Conservation (phyloP, 2,888 invertebrate species). For the Corythucha ciliata region DNA sequence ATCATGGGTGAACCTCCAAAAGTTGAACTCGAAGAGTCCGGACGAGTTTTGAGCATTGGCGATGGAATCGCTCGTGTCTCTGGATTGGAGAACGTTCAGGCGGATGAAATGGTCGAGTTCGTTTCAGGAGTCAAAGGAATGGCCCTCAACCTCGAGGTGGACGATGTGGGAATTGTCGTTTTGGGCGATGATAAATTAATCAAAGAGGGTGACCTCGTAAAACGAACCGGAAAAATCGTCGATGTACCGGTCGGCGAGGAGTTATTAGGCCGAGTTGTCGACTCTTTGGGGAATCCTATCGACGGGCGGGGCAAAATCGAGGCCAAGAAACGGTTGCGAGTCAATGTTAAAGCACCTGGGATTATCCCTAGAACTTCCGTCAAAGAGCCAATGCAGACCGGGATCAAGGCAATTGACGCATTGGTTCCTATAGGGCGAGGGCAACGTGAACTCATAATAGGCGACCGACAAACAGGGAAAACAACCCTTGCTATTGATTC, state of each 20-base stretch:
- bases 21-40: constrained; percentile 89
- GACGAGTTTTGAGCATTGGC: constrained; percentile 96
- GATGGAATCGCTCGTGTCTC: constrained; percentile 99
- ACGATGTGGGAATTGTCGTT: constrained; percentile 99
- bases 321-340: constrained; percentile 67
- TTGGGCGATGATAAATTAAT: constrained; percentile 99
- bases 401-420: constrained; percentile 60
- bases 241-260: constrained; percentile 96
- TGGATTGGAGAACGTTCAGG: constrained; percentile 98
- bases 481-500: constrained; percentile 98
- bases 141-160: constrained; percentile 99
- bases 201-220: constrained; percentile 97
- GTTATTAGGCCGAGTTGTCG: constrained; percentile 92
- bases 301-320: constrained; percentile 76
- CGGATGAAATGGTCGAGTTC: constrained; percentile 99
- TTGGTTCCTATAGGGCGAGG: constrained; percentile 40
- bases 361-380: constrained; percentile 98
- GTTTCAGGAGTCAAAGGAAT: constrained; percentile 98
- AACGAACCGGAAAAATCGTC: constrained; percentile 99
- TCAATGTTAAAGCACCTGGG: constrained; percentile 84
- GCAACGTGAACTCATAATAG: constrained; percentile 41
- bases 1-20: constrained; percentile 90
- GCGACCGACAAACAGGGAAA: constrained; percentile 50
- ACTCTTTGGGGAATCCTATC: constrained; percentile 88
- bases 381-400: constrained; percentile 99